Evolutionary conservation across 2,888 invertebrate species (phyloP).

Genomic region (Neoascia interrupta): DNA sequence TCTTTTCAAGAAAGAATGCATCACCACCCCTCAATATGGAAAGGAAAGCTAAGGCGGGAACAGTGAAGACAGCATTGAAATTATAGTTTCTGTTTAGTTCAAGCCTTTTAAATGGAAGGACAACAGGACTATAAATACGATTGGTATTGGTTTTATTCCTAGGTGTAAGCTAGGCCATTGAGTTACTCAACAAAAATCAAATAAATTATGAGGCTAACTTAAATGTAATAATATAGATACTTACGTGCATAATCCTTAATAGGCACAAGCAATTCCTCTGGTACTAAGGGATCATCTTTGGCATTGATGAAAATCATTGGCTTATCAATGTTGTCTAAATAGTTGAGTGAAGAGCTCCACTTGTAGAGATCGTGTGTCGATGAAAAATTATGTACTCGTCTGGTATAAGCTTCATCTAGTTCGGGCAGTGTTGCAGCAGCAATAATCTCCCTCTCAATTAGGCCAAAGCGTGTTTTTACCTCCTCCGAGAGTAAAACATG

Average conservation of each 20-base stretch:
- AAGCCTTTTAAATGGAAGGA: no score
- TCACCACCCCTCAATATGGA: no score
- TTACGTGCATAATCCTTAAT: conserved; percentile 89
- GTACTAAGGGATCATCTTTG: conserved; percentile 94
- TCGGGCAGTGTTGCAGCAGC: conserved; percentile 93
- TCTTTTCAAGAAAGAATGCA: no score
- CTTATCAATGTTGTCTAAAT: conserved; percentile 87
- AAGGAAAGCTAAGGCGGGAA: no score
- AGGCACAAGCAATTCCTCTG: conserved; percentile 86
- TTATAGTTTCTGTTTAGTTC: no score
- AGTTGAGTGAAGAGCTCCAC: conserved; percentile 91
- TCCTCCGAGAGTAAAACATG: conserved; percentile 87
- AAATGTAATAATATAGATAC: conserved; percentile 73
- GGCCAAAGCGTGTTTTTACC: conserved; percentile 83
- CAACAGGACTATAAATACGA: no score
- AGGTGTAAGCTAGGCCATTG: no score
- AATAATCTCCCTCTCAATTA: conserved; percentile 90
- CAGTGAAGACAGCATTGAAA: no score
- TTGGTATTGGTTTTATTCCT: no score
- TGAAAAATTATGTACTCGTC: conserved; percentile 88
- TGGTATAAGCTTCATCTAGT: conserved; percentile 93
- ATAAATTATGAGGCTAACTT: no score
- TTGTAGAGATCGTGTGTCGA: conserved; percentile 90
- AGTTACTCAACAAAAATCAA: no score
- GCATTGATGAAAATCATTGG: conserved; percentile 96